A percentile compares a stretch with the other conserved stretches of the same genome.
Conservation (phyloP, 1,140 invertebrate genomes). For the Tribolium madens region DNA sequence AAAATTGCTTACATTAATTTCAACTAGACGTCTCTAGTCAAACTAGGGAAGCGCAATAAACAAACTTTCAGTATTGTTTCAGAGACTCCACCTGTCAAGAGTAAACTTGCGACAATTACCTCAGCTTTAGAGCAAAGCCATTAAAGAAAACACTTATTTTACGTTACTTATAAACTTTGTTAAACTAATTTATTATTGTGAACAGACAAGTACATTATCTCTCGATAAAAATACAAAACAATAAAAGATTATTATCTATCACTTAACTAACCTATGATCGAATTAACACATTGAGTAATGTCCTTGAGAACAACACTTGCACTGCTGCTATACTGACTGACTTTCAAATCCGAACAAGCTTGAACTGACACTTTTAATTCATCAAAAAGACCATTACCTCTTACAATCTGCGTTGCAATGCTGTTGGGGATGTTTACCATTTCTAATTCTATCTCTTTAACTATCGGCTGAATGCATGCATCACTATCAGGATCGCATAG, state of each 20-base stretch:
- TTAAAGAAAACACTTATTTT: background rate
- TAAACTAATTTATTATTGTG: no score
- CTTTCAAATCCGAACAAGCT: background rate
- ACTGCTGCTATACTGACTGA: background rate
- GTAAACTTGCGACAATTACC: background rate
- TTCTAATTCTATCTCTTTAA: constrained; percentile 8
- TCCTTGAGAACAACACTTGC: background rate
- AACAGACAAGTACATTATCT: no score
- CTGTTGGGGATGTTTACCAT: background rate
- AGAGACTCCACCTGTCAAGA: background rate
- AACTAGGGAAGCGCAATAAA: background rate
- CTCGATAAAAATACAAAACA: no score
- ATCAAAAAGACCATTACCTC: background rate
- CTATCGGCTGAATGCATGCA: background rate
- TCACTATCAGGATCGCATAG: background rate
- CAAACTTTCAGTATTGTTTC: background rate
- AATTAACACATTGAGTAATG: constrained; percentile 4
- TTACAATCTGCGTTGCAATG: background rate
- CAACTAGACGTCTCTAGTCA: background rate
- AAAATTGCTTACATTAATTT: background rate
- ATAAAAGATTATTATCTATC: background rate
- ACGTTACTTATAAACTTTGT: background rate
- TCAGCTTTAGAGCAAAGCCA: background rate
- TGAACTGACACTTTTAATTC: background rate
- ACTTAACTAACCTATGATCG: background rate